phyloP scores from a whole-genome alignment of 2,797 vertebrate genomes.

The Podargus strigoides region DNA sequence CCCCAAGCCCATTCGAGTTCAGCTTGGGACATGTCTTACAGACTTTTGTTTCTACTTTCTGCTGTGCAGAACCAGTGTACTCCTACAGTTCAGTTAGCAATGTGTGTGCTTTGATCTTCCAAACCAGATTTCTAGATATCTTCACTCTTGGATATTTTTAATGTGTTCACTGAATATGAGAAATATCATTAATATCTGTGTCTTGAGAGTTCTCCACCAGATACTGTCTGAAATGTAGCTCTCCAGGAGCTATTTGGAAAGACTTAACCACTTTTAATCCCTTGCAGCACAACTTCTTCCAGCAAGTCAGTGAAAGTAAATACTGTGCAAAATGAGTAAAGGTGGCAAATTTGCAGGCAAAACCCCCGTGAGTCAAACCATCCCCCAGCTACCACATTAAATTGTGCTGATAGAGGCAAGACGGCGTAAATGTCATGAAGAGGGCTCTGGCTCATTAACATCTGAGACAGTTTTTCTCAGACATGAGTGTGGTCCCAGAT shows the following conservation, averaged over 20 bases:
- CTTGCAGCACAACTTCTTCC: not conserved
- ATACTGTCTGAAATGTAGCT: not conserved
- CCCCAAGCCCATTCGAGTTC: not conserved
- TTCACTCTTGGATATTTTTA: not conserved
- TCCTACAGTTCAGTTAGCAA: not conserved
- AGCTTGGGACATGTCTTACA: not conserved
- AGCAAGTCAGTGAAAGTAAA: not conserved
- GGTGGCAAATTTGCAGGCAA: not conserved
- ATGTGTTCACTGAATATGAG: not conserved
- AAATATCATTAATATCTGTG: not conserved
- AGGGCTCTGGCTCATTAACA: not conserved
- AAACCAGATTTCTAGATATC: not conserved
- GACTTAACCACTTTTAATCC: not conserved
- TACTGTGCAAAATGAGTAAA: not conserved
- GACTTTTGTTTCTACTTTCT: not conserved
- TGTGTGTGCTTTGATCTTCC: not conserved
- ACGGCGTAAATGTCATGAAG: not conserved
- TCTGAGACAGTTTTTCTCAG: not conserved
- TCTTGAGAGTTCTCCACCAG: not conserved
- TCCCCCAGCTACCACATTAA: not conserved
- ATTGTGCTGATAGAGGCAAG: not conserved
- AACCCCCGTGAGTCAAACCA: not conserved
- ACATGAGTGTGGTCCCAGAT: not conserved
- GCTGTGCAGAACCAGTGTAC: not conserved
- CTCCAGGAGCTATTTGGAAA: not conserved